Percentiles rank a stretch among this genome's conserved stretches.
Conservation (phyloP, 1,140 invertebrate genomes). For the Camponotus floridanus region DNA sequence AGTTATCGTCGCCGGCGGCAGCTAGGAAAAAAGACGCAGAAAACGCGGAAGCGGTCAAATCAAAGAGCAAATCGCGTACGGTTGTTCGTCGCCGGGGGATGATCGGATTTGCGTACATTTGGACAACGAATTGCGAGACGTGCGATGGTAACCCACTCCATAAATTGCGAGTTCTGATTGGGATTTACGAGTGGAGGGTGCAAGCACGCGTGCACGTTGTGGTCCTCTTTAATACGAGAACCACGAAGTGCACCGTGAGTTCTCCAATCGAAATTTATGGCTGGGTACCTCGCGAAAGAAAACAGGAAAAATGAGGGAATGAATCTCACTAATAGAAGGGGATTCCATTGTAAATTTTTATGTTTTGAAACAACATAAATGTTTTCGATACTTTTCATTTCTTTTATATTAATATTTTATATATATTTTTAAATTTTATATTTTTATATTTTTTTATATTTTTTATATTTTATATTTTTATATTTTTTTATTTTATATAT, state of each 20-base stretch:
- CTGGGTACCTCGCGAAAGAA: constrained; percentile 29
- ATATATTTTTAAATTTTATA: not conserved
- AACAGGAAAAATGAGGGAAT: constrained; percentile 5
- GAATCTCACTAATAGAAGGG: constrained; percentile 7
- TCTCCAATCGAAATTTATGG: constrained; percentile 66
- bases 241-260: constrained; percentile 45
- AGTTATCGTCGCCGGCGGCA: constrained; percentile 15
- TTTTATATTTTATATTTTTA: not conserved
- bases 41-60: constrained; percentile 20
- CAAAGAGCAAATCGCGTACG: constrained; percentile 16
- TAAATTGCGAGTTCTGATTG: constrained; percentile 73
- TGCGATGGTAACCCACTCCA: constrained; percentile 50
- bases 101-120: constrained; percentile 42
- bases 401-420: not conserved
- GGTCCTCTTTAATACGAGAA: constrained; percentile 58
- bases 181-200: constrained; percentile 65
- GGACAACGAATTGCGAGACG: constrained; percentile 29
- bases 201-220: not conserved
- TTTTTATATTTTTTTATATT: not conserved
- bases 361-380: not conserved
- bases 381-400: not conserved
- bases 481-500: too few species aligned
- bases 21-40: not conserved
- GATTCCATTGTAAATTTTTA: not conserved
- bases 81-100: constrained; percentile 20